Base-by-base conservation (phyloP, 2,888 invertebrate genomes). In the Laothoe populi region DNA sequence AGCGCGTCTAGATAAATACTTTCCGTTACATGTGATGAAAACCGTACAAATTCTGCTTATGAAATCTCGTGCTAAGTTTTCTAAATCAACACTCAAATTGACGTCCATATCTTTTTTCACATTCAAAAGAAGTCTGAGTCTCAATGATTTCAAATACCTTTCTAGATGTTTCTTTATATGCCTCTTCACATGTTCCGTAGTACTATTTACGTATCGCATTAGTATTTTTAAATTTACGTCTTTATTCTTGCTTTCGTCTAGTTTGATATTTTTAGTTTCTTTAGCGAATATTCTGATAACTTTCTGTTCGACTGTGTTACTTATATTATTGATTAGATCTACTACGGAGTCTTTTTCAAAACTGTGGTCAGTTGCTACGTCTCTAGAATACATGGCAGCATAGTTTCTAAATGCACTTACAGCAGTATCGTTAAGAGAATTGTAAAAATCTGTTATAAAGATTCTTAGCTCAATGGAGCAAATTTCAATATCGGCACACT, bases 351-450 rank as follows among this genome's bases (percentile, higher is more conserved):
- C 65, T 53, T 78, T 79, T 24, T 82, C 78, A 0, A 66, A 42
- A n/a, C 66, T 75, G 0, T 62, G 66, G 11, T 81, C 81, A 0
- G 69, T 65, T 11, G 73, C 75, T 0, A 82, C 78, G 21, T 90
- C 89, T 63, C 76, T 76, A 0, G 59, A 53, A 57, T 85, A 91
- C 87, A 90, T 90, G 11, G 82, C 81, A 42, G 75, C 81, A 57
- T 88, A 90, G 63, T 84, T 85, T 31, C 64, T 78, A 42, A 88
- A 75, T 0, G 77, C 73, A 19, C 72, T 80, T 0, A 81, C 78
- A 1, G 77, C 67, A 4, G 86, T 84, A n/a, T 83, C 79, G 8
- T 86, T 87, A 0, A 89, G 35, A 11, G 73, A 63, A 16, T 65
- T 66, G 58, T 87, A 86, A 40, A 84, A 81, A 59, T 77, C 71